phyloP scores from a whole-genome alignment of 1,140 invertebrate species.

The Drosophila sechellia region DNA sequence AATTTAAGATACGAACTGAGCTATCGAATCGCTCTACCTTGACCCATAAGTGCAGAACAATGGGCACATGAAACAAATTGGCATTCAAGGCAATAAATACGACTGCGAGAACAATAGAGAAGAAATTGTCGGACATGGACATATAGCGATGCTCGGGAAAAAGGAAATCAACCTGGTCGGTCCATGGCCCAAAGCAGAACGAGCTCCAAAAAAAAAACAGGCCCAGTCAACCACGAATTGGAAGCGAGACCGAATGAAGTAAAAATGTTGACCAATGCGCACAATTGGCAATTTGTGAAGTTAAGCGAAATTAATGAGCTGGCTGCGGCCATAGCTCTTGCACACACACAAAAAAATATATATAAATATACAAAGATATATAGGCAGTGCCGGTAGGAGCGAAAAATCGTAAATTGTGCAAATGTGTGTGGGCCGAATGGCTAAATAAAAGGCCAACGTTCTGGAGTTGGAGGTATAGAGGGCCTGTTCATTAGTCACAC shows the following conservation, averaged over 20 bases:
- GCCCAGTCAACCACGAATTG: conserved; percentile 46
- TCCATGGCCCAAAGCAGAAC: conserved; percentile 1
- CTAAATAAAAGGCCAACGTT: conserved; percentile 65
- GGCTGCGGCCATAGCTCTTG: conserved; percentile 39
- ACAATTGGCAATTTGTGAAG: conserved; percentile 83
- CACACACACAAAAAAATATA: conserved; percentile 28
- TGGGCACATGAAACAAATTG: conserved; percentile 77
- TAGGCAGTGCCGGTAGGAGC: conserved; percentile 4
- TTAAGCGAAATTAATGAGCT: conserved; percentile 82
- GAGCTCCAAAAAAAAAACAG: conserved; percentile 8
- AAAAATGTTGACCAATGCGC: conserved; percentile 80
- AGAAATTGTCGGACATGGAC: conserved; percentile 51
- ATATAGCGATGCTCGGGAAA: conserved; percentile 15
- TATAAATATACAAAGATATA: conserved; percentile 12
- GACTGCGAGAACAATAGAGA: conserved; percentile 69
- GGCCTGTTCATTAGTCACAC: conserved; percentile 74
- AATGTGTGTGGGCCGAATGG: conserved; percentile 46
- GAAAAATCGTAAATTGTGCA: conserved; percentile 35
- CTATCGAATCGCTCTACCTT: conserved; percentile 23
- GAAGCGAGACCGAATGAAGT: conserved; percentile 39
- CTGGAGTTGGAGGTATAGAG: conserved; percentile 1
- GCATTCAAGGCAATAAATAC: conserved; percentile 75
- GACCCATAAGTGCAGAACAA: conserved; percentile 55
- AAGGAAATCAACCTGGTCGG: conserved; percentile 34
- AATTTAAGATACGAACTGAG: not conserved